These are phyloP conservation scores for Scaptomyza hsui DNA, from an alignment of 1,140 invertebrate species.

Conservation along the genomic window DNA sequence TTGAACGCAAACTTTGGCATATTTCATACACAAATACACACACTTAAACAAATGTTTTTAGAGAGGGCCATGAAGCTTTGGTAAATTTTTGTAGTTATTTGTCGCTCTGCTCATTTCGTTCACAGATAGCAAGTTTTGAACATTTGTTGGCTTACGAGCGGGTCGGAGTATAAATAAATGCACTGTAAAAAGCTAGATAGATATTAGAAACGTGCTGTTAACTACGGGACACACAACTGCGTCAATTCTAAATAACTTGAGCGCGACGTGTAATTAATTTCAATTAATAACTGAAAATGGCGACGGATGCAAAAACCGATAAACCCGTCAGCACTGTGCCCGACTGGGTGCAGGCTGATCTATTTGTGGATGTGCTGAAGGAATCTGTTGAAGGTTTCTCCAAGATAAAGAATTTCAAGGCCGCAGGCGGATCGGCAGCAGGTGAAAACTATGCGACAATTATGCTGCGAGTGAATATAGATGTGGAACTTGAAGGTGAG, in stretches of 20 bases:
- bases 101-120: not conserved
- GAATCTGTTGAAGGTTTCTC: slow-evolving; percentile 48
- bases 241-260: not conserved
- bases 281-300: slow-evolving; percentile 24
- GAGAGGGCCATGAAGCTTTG: slow-evolving; percentile 12
- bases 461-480: slow-evolving; percentile 55
- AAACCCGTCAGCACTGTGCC: slow-evolving; percentile 37
- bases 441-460: slow-evolving; percentile 70
- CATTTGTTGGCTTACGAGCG: not conserved
- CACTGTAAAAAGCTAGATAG: not conserved
- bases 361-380: slow-evolving; percentile 57
- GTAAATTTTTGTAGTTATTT: not conserved
- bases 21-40: not conserved
- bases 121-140: slow-evolving; percentile 4
- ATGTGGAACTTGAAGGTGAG: slow-evolving; percentile 60
- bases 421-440: slow-evolving; percentile 44
- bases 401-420: slow-evolving; percentile 56
- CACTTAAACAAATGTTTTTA: not conserved
- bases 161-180: slow-evolving; percentile 10
- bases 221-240: not conserved
- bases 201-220: slow-evolving; percentile 4
- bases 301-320: slow-evolving; percentile 5
- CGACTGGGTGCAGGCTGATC: slow-evolving; percentile 51
- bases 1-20: not conserved
- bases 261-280: not conserved